Evolutionary conservation across 2,888 invertebrate genomes (phyloP).

Genomic region (Frankliniella fusca): DNA sequence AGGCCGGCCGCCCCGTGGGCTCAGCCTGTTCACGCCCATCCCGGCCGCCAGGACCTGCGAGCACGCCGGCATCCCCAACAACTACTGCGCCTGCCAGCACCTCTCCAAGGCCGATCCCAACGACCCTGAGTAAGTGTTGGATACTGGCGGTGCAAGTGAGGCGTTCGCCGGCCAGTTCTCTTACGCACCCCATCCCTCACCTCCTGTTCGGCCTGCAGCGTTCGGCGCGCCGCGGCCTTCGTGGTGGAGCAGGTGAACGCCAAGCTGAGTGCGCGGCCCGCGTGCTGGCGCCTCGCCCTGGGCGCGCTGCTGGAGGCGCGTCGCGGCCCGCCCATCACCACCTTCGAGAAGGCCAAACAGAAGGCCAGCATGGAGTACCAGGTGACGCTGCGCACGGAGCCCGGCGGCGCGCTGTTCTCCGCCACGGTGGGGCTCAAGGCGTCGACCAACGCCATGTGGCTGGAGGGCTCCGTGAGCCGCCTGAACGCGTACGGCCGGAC

Average conservation of each 20-base stretch:
- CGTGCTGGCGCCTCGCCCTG: conserved; percentile 63
- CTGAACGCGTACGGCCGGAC: conserved; percentile 77
- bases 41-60: conserved; percentile 69
- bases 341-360: neutral
- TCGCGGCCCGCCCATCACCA: conserved; percentile 48
- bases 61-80: conserved; percentile 70
- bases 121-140: neutral
- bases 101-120: conserved; percentile 55
- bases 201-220: conserved; percentile 40
- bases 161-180: neutral
- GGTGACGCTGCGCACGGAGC: conserved; percentile 59
- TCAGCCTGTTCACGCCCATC: conserved; percentile 73
- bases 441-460: conserved; percentile 45
- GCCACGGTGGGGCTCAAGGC: conserved; percentile 61
- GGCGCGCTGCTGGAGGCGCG: conserved; percentile 62
- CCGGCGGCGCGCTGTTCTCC: conserved; percentile 73
- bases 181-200: neutral
- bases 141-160: neutral
- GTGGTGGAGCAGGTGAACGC: conserved; percentile 63
- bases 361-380: neutral
- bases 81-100: conserved; percentile 85
- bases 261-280: conserved; percentile 56
- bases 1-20: conserved; percentile 50
- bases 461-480: conserved; percentile 71
- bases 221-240: conserved; percentile 57